These are phyloP conservation scores for Neopelma chrysocephalum DNA, from an alignment of 2,797 vertebrate genomes.

Conservation along the genomic window DNA sequence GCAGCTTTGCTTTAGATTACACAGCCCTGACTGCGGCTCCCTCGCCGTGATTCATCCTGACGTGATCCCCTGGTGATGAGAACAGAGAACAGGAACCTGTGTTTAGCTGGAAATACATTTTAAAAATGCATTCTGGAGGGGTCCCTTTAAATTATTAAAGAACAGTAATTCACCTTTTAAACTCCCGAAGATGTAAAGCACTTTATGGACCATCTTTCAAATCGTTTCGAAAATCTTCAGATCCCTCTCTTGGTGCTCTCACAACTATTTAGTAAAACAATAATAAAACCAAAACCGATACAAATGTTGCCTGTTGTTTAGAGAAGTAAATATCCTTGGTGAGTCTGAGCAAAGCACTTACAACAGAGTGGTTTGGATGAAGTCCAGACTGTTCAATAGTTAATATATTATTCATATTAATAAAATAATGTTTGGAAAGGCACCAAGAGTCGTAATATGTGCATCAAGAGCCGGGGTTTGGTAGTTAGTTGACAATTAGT, in stretches of 20 bases:
- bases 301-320: conserved; percentile 65
- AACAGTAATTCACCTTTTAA: conserved; percentile 40
- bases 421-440: conserved; percentile 75
- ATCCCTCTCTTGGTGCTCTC: conserved; percentile 15
- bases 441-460: conserved; percentile 17
- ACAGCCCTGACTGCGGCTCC: not conserved
- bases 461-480: conserved; percentile 16
- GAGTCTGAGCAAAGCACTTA: conserved; percentile 75
- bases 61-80: not conserved
- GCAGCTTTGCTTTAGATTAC: conserved; percentile 9
- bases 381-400: conserved; percentile 73
- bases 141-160: conserved; percentile 44
- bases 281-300: conserved; percentile 43
- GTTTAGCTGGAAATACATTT: conserved; percentile 7
- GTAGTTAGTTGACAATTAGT: conserved; percentile 35
- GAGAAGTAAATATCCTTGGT: conserved; percentile 75
- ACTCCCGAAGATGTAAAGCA: conserved; percentile 10
- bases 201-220: conserved; percentile 38
- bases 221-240: conserved; percentile 14
- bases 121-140: conserved; percentile 26
- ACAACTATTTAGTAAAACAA: conserved; percentile 33
- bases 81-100: not conserved
- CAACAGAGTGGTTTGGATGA: conserved; percentile 73
- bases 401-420: conserved; percentile 82
- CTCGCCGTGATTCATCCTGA: not conserved